These are phyloP conservation scores for Apolygus lucorum DNA, from an alignment of 1,140 invertebrate species.

Conservation along the genomic window DNA sequence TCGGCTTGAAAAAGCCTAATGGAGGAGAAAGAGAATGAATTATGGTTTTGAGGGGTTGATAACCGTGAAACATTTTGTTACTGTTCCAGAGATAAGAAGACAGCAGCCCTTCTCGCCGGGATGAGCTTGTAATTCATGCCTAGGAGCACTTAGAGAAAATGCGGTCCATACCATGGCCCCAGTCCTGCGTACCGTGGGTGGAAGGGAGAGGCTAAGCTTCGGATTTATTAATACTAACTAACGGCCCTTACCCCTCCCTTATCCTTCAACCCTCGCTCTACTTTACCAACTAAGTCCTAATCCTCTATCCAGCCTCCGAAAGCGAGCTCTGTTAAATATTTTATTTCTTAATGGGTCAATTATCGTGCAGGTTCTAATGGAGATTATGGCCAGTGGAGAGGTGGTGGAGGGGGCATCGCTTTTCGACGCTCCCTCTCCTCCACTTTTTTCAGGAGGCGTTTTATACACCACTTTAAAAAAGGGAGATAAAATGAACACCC, in stretches of 20 bases:
- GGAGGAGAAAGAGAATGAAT: background rate
- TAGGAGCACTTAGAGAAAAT: background rate
- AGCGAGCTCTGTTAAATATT: background rate
- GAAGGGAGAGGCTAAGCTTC: background rate
- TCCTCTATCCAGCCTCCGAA: background rate
- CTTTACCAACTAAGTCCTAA: background rate
- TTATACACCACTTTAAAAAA: background rate
- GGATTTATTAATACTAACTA: background rate
- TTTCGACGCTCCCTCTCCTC: background rate
- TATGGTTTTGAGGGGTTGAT: background rate
- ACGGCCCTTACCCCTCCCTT: background rate
- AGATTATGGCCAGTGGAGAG: background rate
- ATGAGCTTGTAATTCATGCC: background rate
- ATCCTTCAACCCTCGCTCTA: background rate
- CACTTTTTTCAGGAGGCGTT: background rate
- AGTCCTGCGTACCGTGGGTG: no score
- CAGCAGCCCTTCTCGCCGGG: background rate
- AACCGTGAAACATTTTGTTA: background rate
- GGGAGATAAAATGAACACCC: background rate
- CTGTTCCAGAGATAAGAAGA: background rate
- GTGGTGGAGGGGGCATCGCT: background rate
- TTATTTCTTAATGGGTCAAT: background rate
- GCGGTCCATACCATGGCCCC: background rate
- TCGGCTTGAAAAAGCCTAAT: background rate
- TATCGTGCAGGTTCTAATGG: background rate